phyloP scores from a whole-genome alignment of 2,888 invertebrate genomes.

The Philonicus albiceps region DNA sequence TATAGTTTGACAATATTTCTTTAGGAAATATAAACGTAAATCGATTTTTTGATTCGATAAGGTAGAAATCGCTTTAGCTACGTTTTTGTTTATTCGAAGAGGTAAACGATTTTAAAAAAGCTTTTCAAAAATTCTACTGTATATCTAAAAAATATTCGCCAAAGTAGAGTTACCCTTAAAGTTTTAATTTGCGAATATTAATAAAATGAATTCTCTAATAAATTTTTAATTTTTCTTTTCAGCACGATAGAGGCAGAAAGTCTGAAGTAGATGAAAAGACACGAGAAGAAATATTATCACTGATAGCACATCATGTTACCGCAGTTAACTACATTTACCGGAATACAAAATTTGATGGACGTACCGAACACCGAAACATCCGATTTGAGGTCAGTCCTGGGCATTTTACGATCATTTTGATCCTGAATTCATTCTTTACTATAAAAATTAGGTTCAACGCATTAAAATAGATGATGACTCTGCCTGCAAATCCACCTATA shows the following conservation, averaged over 20 bases:
- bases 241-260: conserved; percentile 78
- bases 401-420: background rate
- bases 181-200: too few species aligned
- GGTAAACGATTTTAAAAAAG: too few species aligned
- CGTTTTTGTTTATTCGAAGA: too few species aligned
- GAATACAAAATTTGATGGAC: conserved; percentile 92
- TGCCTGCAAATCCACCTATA: conserved; percentile 70
- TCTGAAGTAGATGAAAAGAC: conserved; percentile 85
- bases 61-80: too few species aligned
- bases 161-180: too few species aligned
- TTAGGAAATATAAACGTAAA: too few species aligned
- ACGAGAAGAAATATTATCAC: conserved; percentile 93
- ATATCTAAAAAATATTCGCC: too few species aligned
- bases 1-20: too few species aligned
- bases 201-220: background rate
- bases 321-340: conserved; percentile 98
- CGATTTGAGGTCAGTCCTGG: conserved; percentile 83
- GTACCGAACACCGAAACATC: conserved; percentile 88
- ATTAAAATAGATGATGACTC: conserved; percentile 91
- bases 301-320: conserved; percentile 98
- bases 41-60: too few species aligned
- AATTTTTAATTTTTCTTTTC: conserved; percentile 44
- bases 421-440: background rate
- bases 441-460: conserved; percentile 57
- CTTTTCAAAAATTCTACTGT: too few species aligned